Percentiles rank a stretch among this genome's conserved stretches.
These are phyloP conservation scores for Drosophila kanapiae DNA, from an alignment of 1,140 invertebrate species.

Conservation along the genomic window DNA sequence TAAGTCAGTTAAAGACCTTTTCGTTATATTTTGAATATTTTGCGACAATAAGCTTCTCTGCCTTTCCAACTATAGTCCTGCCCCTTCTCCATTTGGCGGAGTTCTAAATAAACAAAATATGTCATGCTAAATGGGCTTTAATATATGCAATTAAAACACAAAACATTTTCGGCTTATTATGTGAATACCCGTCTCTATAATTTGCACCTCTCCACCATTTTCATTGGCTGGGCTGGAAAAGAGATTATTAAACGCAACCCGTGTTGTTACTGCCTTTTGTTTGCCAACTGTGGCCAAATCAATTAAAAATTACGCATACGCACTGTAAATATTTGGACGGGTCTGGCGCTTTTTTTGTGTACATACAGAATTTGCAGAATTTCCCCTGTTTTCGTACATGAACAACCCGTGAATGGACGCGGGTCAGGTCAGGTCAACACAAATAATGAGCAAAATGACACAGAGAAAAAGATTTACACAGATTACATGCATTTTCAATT, in stretches of 20 bases:
- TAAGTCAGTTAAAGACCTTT: too few species aligned
- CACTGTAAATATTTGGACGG: slow-evolving; percentile 72
- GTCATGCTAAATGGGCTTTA: slow-evolving; percentile 54
- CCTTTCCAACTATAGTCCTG: too few species aligned
- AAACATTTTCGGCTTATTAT: slow-evolving; percentile 45
- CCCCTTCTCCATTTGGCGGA: not conserved
- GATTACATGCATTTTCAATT: too few species aligned
- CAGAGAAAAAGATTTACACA: not conserved
- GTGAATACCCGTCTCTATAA: slow-evolving; percentile 20
- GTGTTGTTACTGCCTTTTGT: slow-evolving; percentile 46
- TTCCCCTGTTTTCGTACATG: slow-evolving; percentile 5
- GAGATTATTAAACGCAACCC: slow-evolving; percentile 38
- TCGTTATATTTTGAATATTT: too few species aligned
- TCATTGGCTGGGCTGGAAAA: slow-evolving; percentile 1
- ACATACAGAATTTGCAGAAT: slow-evolving; percentile 13
- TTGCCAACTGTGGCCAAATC: slow-evolving; percentile 74
- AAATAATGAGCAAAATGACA: slow-evolving; percentile 13
- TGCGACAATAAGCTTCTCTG: not conserved
- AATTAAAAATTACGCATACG: slow-evolving; percentile 83
- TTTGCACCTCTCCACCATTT: not conserved
- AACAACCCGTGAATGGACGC: not conserved
- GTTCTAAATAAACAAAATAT: slow-evolving; percentile 60
- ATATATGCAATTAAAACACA: slow-evolving; percentile 74
- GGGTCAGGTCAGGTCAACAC: slow-evolving; percentile 23
- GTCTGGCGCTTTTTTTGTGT: slow-evolving; percentile 57